Base-by-base conservation (phyloP, 2,888 invertebrate genomes). In the Melieria omissa region DNA sequence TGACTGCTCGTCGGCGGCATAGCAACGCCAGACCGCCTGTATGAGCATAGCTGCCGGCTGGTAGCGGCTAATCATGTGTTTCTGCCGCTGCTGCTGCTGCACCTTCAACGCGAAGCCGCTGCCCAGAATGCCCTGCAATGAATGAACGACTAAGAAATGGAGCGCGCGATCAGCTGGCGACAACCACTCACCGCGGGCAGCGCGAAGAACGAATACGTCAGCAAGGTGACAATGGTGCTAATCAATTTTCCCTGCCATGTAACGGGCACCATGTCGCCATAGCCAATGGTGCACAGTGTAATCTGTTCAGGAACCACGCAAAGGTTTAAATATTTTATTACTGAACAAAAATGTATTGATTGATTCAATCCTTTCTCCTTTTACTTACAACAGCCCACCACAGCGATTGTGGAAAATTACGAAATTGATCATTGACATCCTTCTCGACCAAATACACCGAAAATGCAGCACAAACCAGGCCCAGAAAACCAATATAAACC, bases 301-400 rank as follows among this genome's bases (percentile, higher is more conserved):
- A 97, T 96, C 96, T 97, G 88, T 65, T 86, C 85, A 72, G 76
- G 29, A 45, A 16, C 63, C 42, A 46, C 8, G 55, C 54, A 8
- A 44, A 12, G 4, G 7, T 12, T 60, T 68, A 10, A 41, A 44
- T 16, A 16, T 10, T 10, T 6, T 29, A 6, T 47, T 29, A 42
- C 8, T 4, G 41, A 55, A 29, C 29, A 29, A 29, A 29, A 29
- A 29, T 29, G 29, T 3, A 29, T 29, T 29, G 3, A 29, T 29
- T 29, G 29, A 29, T 29, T 29, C 29, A 29, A 14, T 60, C 71
- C 60, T 60, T 0, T 5, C 41, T 60, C 71, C 60, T 60, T 0
- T 5, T n/a, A 92, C 95, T 92, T 89, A 96, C 96, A 89, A 97
- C 96, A 82, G 96, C 97, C 97, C 97, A 97, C 96, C 96, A 97